Percentiles rank a stretch among this genome's conserved stretches.
Conservation (phyloP, 2,113 vertebrate species). For the Dasypus novemcinctus region DNA sequence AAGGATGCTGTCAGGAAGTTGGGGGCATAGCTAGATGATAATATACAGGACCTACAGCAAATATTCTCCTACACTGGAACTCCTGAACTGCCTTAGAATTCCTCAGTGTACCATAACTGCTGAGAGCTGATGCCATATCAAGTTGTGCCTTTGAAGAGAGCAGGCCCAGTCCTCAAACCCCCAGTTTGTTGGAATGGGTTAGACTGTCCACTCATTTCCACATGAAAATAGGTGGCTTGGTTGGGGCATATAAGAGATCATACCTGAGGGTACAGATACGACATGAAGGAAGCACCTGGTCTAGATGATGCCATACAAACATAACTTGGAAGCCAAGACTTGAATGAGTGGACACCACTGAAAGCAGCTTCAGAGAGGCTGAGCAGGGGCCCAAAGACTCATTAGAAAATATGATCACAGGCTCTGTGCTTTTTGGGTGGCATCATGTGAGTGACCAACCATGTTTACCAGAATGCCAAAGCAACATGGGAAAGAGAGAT, state of each 20-base stretch:
- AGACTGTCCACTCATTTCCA: background rate
- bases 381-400: background rate
- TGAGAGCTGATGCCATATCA: background rate
- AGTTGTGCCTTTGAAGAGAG: background rate
- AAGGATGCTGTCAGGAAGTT: background rate
- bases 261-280: background rate
- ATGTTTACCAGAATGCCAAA: background rate
- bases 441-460: background rate
- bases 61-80: background rate
- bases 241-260: background rate
- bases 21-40: background rate
- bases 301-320: background rate
- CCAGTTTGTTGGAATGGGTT: too few species aligned
- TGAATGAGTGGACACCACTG: background rate
- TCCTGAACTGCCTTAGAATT: background rate
- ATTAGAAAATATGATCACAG: background rate
- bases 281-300: background rate
- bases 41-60: background rate
- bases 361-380: background rate
- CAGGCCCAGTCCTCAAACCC: background rate
- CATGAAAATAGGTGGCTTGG: background rate
- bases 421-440: background rate
- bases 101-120: background rate
- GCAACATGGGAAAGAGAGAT: background rate
- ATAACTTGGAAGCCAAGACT: background rate